These are phyloP conservation scores for Lepidotrigona ventralis DNA, from an alignment of 1,140 invertebrate genomes.

Conservation along the genomic window DNA sequence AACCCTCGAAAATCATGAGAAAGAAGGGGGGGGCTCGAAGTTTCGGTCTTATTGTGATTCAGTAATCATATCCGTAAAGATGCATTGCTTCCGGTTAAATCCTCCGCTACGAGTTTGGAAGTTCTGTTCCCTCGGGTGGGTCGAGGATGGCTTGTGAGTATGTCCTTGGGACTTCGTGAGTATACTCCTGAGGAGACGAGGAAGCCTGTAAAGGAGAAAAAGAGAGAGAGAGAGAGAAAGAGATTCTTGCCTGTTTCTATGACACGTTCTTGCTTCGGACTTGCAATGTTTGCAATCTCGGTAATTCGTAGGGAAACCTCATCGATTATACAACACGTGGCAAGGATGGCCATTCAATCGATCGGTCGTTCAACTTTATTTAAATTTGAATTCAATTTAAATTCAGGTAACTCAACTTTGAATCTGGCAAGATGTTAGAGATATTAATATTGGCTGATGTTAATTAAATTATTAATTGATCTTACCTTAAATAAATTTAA, in stretches of 20 bases:
- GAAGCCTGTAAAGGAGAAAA: not conserved
- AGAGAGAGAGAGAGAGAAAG: too few species aligned
- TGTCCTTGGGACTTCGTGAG: constrained; percentile 51
- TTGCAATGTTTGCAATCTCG: not conserved
- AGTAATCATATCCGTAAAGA: constrained; percentile 36
- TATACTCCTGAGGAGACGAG: constrained; percentile 43
- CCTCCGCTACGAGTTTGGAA: not conserved
- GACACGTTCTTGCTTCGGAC: not conserved
- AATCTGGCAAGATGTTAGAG: too few species aligned
- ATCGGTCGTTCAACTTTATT: too few species aligned
- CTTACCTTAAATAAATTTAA: too few species aligned
- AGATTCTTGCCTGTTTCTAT: not conserved
- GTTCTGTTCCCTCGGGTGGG: not conserved
- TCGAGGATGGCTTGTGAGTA: constrained; percentile 14
- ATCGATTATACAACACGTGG: not conserved
- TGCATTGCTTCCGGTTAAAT: constrained; percentile 42
- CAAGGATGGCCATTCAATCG: not conserved
- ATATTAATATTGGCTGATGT: too few species aligned
- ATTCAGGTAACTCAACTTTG: too few species aligned
- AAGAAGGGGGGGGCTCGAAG: not conserved
- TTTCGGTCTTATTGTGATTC: constrained; percentile 45
- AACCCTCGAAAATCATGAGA: not conserved
- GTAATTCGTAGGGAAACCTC: not conserved
- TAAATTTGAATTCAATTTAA: too few species aligned
- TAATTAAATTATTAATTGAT: too few species aligned